phyloP scores from a whole-genome alignment of 2,113 vertebrate genomes.

The Poeciliopsis occidentalis region DNA sequence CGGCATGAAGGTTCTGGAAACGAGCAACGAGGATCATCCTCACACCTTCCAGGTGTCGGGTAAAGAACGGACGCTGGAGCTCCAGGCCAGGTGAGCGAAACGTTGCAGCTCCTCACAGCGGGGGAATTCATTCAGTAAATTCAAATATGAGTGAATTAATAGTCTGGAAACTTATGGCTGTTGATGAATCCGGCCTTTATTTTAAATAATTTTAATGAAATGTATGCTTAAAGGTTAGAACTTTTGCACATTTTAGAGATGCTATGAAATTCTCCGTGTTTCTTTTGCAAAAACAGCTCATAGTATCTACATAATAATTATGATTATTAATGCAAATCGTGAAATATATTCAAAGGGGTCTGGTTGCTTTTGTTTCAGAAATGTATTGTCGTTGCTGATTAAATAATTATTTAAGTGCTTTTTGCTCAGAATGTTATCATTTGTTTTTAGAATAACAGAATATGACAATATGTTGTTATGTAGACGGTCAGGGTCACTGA shows the following conservation, averaged over 20 bases:
- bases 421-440: not conserved
- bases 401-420: not conserved
- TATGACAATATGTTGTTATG: not conserved
- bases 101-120: not conserved
- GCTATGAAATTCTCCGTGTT: too few relatives aligned
- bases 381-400: too few relatives aligned
- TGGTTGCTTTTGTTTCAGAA: not conserved
- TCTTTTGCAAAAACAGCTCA: not conserved
- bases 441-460: not conserved
- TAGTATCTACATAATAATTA: not conserved
- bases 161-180: too few relatives aligned
- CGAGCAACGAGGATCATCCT: slow-evolving; percentile 93
- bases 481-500: not conserved
- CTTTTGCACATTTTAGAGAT: too few relatives aligned
- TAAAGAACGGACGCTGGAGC: slow-evolving; percentile 92
- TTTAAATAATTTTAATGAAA: too few relatives aligned
- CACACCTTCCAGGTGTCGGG: slow-evolving; percentile 98
- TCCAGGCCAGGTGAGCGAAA: slow-evolving; percentile 89
- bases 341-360: not conserved
- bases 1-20: slow-evolving; percentile 93
- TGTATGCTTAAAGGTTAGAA: too few relatives aligned
- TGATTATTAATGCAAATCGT: not conserved
- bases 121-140: too few relatives aligned
- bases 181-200: too few relatives aligned
- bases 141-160: too few relatives aligned